phyloP scores from a whole-genome alignment of 2,113 vertebrate species.

The Rhabdornis inornatus region DNA sequence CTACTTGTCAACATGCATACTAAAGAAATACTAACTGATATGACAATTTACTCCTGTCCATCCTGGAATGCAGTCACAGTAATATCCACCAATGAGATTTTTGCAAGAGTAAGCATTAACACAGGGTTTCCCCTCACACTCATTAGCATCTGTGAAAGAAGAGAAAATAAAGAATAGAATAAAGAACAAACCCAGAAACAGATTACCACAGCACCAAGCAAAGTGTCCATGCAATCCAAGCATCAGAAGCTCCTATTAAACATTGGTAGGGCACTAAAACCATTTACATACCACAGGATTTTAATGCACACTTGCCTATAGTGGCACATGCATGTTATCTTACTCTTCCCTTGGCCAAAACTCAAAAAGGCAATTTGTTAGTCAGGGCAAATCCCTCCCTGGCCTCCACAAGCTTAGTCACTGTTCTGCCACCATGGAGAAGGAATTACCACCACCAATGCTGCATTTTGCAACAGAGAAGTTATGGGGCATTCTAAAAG shows the following conservation, averaged over 20 bases:
- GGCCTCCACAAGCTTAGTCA: not conserved
- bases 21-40: constrained; percentile 90
- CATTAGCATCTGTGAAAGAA: constrained; percentile 93
- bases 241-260: not conserved
- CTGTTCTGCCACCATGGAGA: constrained; percentile 22
- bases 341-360: not conserved
- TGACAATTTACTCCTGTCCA: constrained; percentile 96
- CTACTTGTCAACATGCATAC: not conserved
- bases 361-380: constrained; percentile 13
- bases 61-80: constrained; percentile 93
- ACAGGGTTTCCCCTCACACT: constrained; percentile 91
- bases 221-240: constrained; percentile 50
- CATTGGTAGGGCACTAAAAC: not conserved
- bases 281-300: not conserved
- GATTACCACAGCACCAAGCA: constrained; percentile 52
- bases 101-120: constrained; percentile 96
- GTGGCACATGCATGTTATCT: constrained; percentile 18
- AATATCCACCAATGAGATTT: constrained; percentile 99
- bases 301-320: not conserved
- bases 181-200: constrained; percentile 65
- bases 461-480: not conserved
- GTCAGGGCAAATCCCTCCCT: not conserved
- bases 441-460: constrained; percentile 43
- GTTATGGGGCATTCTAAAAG: not conserved
- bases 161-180: constrained; percentile 76